These are phyloP conservation scores for Pachyuromys duprasi DNA, from an alignment of 2,797 vertebrate genomes.

Conservation along the genomic window DNA sequence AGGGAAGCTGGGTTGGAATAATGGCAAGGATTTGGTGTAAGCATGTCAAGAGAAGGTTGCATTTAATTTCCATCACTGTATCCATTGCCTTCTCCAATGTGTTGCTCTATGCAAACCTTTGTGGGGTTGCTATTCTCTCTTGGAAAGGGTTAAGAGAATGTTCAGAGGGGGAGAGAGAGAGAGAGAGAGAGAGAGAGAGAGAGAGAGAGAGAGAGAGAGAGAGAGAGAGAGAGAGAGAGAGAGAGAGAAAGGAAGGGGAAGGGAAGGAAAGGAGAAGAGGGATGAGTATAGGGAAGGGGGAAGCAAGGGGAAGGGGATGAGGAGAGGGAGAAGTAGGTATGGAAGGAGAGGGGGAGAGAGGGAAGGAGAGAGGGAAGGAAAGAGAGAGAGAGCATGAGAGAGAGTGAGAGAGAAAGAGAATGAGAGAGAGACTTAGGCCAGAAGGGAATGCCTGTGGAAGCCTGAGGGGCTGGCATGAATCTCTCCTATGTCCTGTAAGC, in stretches of 20 bases:
- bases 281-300: not conserved
- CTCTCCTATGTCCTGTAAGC: not conserved
- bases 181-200: not conserved
- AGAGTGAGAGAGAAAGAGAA: not conserved
- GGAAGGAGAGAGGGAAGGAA: not conserved
- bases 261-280: not conserved
- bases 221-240: too few species aligned
- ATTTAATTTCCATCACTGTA: not conserved
- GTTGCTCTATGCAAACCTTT: not conserved
- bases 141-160: conserved; percentile 15
- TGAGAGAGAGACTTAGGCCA: not conserved
- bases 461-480: not conserved
- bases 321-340: not conserved
- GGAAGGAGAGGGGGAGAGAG: not conserved
- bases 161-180: not conserved
- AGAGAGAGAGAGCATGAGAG: not conserved
- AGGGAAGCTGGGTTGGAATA: not conserved
- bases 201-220: too few species aligned
- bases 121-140: not conserved
- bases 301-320: fast-evolving
- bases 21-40: not conserved
- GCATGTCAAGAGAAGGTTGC: not conserved
- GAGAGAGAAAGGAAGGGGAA: not conserved
- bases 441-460: not conserved
- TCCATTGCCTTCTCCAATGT: not conserved